Percentiles rank a stretch among this genome's conserved stretches.
phyloP scores from a whole-genome alignment of 2,113 vertebrate species.

The Peromyscus polionotus region DNA sequence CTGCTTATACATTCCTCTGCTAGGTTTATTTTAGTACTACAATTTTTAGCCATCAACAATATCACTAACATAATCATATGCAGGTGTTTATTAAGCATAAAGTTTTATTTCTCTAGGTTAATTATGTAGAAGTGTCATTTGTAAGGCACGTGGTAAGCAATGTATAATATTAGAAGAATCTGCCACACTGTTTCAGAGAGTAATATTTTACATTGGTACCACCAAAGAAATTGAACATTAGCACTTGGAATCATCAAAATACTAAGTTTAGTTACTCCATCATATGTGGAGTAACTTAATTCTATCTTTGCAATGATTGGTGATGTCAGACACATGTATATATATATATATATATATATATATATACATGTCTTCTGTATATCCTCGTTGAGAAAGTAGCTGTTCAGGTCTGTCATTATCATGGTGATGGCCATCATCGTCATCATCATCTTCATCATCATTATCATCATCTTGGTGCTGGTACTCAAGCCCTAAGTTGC shows the following conservation, averaged over 20 bases:
- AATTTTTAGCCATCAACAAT: slow-evolving; percentile 6
- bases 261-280: slow-evolving; percentile 18
- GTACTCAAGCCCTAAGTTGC: background rate
- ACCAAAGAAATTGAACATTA: background rate
- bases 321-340: slow-evolving; percentile 18
- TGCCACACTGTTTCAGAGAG: background rate
- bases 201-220: background rate
- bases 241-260: background rate
- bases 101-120: slow-evolving; percentile 32
- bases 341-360: background rate
- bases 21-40: background rate
- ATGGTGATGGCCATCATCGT: background rate
- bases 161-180: slow-evolving; percentile 27
- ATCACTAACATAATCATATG: background rate
- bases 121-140: background rate
- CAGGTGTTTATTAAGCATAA: background rate
- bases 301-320: slow-evolving; percentile 23
- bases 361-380: background rate
- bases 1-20: background rate
- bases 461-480: background rate
- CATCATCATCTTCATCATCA: background rate
- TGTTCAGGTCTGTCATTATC: background rate
- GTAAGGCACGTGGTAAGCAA: background rate
- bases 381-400: background rate
- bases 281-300: background rate